Evolutionary conservation across 2,888 invertebrate species (phyloP), one percentile per base, ranked within the genome.

Genomic region (Eristalis tenax): DNA sequence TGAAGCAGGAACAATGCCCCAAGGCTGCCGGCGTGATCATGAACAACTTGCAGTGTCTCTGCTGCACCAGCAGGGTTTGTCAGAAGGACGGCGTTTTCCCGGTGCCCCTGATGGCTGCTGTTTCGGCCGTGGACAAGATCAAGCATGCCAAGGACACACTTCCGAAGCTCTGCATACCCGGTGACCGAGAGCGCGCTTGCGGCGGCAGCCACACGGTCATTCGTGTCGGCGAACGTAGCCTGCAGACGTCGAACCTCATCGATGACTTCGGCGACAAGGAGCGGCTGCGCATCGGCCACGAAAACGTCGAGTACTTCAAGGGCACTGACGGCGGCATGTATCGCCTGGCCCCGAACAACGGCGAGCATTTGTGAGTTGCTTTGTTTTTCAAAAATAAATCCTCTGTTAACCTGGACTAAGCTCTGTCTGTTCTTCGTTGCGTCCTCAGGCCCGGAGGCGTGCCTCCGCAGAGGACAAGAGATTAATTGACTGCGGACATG

Each of bases 1-100:
- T 90, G 81, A 63, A 85, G 0, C 89, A 89, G 65, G 89, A 89
- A 10, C 70, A 89, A 2, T 93, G 92, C 76, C 91, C 91, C 0
- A 90, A 91, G 13, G 91, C 91, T 0, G 91, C 91, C 0, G 93
- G 91, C 8, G 90, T 91, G 13, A 89, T 92, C 1, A 89, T 90
- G 66, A 83, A 88, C 0, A 89, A 90, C 6, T 43, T 92, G 0
- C 83, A 89, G 1, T 93, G 93, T 68, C 32, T 92, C 0, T 93
- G 93, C 56, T 91, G 91, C 68, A 89, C 88, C 4, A 64, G 85
- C 0, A 89, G 82, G 0, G 89, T 93, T 8, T 92, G 92, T 32
- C 84, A 87, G 15, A 71, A 74, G 10, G 57, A 59, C 3, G 23
- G 26, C 6, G 70, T 78, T 1, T 26, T 66, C 35, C 70, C 83